Conservation (phyloP, 2,113 vertebrate genomes). For the Corvus cornix region DNA sequence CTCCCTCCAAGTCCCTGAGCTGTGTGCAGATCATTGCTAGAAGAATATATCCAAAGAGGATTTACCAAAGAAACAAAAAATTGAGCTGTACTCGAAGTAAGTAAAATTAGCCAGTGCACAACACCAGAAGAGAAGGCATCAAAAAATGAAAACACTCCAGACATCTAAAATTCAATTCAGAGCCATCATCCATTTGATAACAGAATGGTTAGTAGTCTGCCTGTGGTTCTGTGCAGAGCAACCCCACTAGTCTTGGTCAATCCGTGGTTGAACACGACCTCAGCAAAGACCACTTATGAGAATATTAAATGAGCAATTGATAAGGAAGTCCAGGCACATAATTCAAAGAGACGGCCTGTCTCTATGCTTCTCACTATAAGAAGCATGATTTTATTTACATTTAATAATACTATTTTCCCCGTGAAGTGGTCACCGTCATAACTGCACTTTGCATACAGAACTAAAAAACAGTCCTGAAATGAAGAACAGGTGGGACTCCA, state of each 20-base stretch:
- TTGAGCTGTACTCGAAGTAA: not conserved
- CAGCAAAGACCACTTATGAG: not conserved
- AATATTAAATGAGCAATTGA: not conserved
- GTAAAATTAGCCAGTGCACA: not conserved
- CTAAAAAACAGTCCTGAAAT: not conserved
- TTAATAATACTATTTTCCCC: not conserved
- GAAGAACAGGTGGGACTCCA: not conserved
- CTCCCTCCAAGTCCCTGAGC: not conserved
- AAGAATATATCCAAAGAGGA: not conserved
- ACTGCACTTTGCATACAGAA: not conserved
- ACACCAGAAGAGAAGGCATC: not conserved
- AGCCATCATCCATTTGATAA: not conserved
- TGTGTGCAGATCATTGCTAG: not conserved
- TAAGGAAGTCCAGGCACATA: not conserved
- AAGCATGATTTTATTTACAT: not conserved
- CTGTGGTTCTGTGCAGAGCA: not conserved
- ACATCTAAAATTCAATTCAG: not conserved
- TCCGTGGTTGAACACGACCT: not conserved
- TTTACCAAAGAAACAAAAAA: not conserved
- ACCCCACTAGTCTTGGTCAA: not conserved
- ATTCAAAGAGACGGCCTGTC: not conserved
- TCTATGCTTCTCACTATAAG: not conserved
- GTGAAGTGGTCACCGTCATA: not conserved
- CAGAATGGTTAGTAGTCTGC: not conserved
- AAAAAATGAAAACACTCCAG: not conserved